These are phyloP conservation scores for Acanthosepion lycidas DNA, from an alignment of 2,888 invertebrate genomes.

Conservation along the genomic window DNA sequence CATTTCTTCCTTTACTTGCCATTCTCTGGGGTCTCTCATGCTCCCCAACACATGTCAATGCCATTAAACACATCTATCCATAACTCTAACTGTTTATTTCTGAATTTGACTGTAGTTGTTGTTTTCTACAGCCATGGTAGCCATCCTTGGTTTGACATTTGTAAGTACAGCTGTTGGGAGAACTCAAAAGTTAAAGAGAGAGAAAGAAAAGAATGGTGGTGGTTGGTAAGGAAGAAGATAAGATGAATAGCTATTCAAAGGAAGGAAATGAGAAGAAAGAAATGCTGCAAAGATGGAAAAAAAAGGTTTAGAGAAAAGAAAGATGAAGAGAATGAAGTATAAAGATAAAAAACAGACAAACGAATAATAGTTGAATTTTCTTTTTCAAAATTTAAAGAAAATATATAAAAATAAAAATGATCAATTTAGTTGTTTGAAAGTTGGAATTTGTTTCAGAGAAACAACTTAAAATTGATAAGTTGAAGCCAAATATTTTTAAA, in stretches of 20 bases:
- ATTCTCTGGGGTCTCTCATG: too few relatives aligned
- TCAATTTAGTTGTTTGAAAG: too few relatives aligned
- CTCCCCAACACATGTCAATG: slow-evolving; percentile 33
- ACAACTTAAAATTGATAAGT: too few relatives aligned
- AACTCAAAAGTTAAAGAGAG: background rate
- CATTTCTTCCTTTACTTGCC: background rate
- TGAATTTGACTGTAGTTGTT: background rate
- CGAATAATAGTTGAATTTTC: too few relatives aligned
- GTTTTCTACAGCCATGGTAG: background rate
- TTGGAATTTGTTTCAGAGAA: too few relatives aligned
- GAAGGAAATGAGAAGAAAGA: background rate
- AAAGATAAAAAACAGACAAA: too few relatives aligned
- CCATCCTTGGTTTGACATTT: slow-evolving; percentile 4
- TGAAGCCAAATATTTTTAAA: too few relatives aligned
- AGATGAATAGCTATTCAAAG: background rate
- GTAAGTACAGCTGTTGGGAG: background rate
- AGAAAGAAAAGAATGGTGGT: background rate
- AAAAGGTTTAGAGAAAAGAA: too few relatives aligned
- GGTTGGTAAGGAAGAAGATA: background rate
- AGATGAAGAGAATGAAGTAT: too few relatives aligned
- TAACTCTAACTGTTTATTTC: background rate
- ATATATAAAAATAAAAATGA: too few relatives aligned
- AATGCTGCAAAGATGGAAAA: too few relatives aligned
- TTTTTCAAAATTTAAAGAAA: too few relatives aligned
- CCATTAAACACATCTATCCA: background rate